Evolutionary conservation across 2,797 vertebrate genomes (phyloP), one percentile per base, ranked within the genome.

Genomic region (Lates japonicus): DNA sequence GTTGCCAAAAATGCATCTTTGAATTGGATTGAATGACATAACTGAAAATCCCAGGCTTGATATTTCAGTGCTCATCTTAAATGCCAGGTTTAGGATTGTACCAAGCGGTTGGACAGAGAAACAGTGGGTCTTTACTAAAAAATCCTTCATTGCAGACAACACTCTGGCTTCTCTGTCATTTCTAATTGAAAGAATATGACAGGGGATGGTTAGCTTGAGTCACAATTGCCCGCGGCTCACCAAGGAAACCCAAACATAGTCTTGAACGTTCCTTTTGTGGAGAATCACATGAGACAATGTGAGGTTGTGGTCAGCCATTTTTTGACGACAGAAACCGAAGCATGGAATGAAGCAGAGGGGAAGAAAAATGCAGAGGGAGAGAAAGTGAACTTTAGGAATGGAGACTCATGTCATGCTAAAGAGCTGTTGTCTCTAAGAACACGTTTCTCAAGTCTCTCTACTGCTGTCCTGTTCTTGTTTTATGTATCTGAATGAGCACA

Each of bases 251-350:
- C 90, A 93, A 94, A 93, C 90, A 91, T 85, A 91, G 82, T 81
- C 85, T 55, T 46, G 84, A 89, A 88, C 1, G 78, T 81, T 91
- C 84, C 84, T 85, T 84, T 85, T 91, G 88, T 80, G 75, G 87
- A 89, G 83, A 86, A 61, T 78, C 84, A 93, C 83, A 86, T 80
- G 80, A 90, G 83, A 87, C 86, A 84, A 90, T 88, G 81, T 90
- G 84, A 88, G 82, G 80, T 88, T 93, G 92, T 88, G 93, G 94
- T 93, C 81, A 90, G 84, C 67, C 80, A 74, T 86, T 88, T 91
- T 69, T 86, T 85, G 83, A 86, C 55, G 29, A 61, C 70, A 76
- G 44, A 87, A 90, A 90, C 84, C 83, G 73, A 89, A 89, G 75
- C 67, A 61, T 69, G 74, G 72, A 83, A 73, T 52, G 55, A 83